These are phyloP conservation scores for Epicampocera succincta DNA, from an alignment of 2,888 invertebrate species.

Conservation along the genomic window DNA sequence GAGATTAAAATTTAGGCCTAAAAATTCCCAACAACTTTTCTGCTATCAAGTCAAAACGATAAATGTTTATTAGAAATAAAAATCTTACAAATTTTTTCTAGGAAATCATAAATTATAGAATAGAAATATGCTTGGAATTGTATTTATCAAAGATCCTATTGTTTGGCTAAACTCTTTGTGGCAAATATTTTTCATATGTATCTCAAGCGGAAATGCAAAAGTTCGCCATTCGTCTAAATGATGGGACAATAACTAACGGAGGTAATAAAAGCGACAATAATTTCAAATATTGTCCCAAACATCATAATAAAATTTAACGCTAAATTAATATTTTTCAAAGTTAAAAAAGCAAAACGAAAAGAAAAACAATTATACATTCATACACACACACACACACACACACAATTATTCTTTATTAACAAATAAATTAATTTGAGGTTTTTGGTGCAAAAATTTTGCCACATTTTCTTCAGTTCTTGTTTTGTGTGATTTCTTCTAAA, in stretches of 20 bases:
- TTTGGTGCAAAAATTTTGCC: conserved; percentile 12
- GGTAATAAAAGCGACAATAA: conserved; percentile 34
- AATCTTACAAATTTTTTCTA: too few relatives aligned
- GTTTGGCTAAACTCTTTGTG: background rate
- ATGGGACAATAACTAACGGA: conserved; percentile 18
- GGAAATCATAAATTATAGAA: too few relatives aligned
- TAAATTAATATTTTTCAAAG: conserved; percentile 64
- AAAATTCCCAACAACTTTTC: too few relatives aligned
- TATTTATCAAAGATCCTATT: background rate
- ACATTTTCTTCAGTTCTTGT: conserved; percentile 10
- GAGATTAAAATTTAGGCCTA: too few relatives aligned
- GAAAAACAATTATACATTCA: too few relatives aligned
- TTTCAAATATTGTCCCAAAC: conserved; percentile 38
- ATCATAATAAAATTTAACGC: conserved; percentile 63
- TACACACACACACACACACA: too few relatives aligned
- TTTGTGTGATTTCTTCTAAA: conserved; percentile 27
- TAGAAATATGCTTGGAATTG: too few relatives aligned
- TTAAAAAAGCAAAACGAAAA: conserved; percentile 46
- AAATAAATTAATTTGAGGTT: conserved; percentile 25
- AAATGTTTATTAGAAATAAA: too few relatives aligned
- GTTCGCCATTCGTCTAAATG: conserved; percentile 43
- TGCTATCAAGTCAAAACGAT: too few relatives aligned
- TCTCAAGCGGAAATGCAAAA: conserved; percentile 57
- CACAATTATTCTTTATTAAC: conserved; percentile 1
- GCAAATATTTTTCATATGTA: background rate